A percentile compares a stretch with the other conserved stretches of the same genome.
Conservation (phyloP, 2,888 invertebrate genomes). For the Cataglyphis livida region DNA sequence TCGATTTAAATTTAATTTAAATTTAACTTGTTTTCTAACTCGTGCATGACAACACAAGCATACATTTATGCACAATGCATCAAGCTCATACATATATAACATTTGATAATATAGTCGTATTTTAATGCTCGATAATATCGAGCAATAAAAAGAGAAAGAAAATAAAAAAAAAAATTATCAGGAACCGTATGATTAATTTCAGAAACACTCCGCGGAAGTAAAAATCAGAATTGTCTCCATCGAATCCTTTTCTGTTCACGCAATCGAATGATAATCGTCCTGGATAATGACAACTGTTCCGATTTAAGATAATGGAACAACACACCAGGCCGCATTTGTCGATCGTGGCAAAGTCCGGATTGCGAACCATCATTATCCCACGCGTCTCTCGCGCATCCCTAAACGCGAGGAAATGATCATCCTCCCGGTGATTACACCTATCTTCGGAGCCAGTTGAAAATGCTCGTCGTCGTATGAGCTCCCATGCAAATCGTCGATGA, state of each 20-base stretch:
- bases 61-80: background rate
- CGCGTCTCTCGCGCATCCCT: slow-evolving; percentile 17
- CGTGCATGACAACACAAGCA: background rate
- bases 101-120: background rate
- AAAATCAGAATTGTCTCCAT: background rate
- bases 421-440: slow-evolving; percentile 28
- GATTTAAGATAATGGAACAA: slow-evolving; percentile 29
- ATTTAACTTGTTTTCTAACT: background rate
- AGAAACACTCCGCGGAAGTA: background rate
- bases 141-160: too few species aligned
- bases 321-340: slow-evolving; percentile 28
- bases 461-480: slow-evolving; percentile 9
- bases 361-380: slow-evolving; percentile 15
- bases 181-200: background rate
- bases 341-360: slow-evolving; percentile 26
- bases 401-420: slow-evolving; percentile 32
- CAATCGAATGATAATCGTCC: slow-evolving; percentile 13
- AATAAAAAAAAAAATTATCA: background rate
- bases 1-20: too few species aligned
- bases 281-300: slow-evolving; percentile 27
- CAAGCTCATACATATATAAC: background rate
- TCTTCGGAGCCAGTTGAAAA: slow-evolving; percentile 35
- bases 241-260: background rate
- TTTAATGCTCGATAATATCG: background rate
- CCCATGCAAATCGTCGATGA: slow-evolving; percentile 27